A percentile compares a stretch with the other conserved stretches of the same genome.
phyloP scores from a whole-genome alignment of 2,888 invertebrate species.

The Folsomia manolachei region DNA sequence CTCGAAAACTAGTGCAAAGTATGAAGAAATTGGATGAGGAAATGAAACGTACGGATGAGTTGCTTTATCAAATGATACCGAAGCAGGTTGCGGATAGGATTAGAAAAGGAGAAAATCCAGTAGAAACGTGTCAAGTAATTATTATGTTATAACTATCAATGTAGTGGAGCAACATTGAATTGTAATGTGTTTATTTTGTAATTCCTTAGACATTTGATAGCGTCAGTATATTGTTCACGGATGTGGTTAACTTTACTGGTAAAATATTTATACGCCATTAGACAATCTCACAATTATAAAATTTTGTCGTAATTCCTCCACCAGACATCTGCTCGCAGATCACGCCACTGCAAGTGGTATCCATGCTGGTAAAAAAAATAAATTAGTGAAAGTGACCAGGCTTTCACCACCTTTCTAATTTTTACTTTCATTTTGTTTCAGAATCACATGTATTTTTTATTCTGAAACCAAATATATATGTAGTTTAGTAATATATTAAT shows the following conservation, averaged over 20 bases:
- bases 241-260: conserved; percentile 97
- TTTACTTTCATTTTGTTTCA: too few relatives aligned
- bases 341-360: conserved; percentile 95
- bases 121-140: conserved; percentile 92
- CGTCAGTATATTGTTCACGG: conserved; percentile 54
- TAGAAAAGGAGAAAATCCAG: conserved; percentile 89
- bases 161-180: too few relatives aligned
- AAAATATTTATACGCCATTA: too few relatives aligned
- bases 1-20: conserved; percentile 90
- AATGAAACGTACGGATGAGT: conserved; percentile 77
- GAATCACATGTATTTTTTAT: conserved; percentile 97
- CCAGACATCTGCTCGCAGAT: conserved; percentile 93
- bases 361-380: too few relatives aligned
- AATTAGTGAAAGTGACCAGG: too few relatives aligned
- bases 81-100: conserved; percentile 93
- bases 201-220: conserved; percentile 10
- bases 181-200: neutral
- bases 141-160: neutral
- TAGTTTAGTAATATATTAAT: too few relatives aligned
- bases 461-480: too few relatives aligned
- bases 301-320: conserved; percentile 98
- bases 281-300: neutral
- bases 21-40: conserved; percentile 90
- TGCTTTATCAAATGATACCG: conserved; percentile 95
- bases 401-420: too few relatives aligned